Conservation (phyloP, 2,888 invertebrate genomes). For the Drosophila eohydei region DNA sequence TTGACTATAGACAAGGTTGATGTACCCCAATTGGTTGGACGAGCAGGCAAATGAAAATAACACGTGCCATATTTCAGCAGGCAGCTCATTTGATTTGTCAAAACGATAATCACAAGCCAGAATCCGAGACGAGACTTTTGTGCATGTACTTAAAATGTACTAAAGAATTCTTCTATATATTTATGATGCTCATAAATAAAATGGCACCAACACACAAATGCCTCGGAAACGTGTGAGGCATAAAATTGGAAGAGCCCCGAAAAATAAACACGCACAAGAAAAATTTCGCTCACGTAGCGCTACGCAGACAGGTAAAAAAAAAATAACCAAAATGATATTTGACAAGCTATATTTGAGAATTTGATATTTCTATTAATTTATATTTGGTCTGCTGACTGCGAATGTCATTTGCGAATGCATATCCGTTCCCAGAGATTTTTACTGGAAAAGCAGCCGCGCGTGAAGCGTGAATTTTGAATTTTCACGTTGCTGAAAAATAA, state of each 20-base stretch:
- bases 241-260: constrained; percentile 51
- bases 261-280: constrained; percentile 26
- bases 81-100: constrained; percentile 59
- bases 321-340: constrained; percentile 23
- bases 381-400: constrained; percentile 47
- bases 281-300: constrained; percentile 64
- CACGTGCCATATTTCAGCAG: constrained; percentile 70
- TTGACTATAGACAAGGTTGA: constrained; percentile 32
- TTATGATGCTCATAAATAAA: constrained; percentile 79
- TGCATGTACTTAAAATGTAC: constrained; percentile 56
- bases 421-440: constrained; percentile 63
- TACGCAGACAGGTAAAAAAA: constrained; percentile 35
- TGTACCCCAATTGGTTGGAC: constrained; percentile 25
- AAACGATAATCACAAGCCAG: constrained; percentile 68
- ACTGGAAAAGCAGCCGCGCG: constrained; percentile 59
- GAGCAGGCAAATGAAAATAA: constrained; percentile 38
- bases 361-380: constrained; percentile 78
- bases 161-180: constrained; percentile 60
- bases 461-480: constrained; percentile 51
- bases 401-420: constrained; percentile 38
- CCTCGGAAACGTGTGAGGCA: constrained; percentile 70
- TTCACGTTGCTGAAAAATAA: constrained; percentile 33
- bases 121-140: constrained; percentile 14
- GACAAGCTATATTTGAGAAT: constrained; percentile 54
- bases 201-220: constrained; percentile 55